Conservation (phyloP, 2,797 vertebrate species). For the Lindbergichthys nudifrons region DNA sequence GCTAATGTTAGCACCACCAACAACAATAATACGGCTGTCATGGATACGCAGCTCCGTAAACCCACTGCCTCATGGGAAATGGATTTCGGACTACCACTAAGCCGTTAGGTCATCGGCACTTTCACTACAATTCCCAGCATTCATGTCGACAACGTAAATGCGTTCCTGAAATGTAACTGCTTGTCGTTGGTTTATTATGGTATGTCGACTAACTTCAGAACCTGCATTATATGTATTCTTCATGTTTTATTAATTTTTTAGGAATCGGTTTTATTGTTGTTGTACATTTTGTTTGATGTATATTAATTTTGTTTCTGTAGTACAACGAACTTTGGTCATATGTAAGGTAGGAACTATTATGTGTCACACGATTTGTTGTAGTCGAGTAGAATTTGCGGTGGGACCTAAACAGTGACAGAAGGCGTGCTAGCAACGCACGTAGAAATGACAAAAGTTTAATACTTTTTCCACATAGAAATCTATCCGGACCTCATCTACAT, state of each 20-base stretch:
- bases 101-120: fast-evolving
- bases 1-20: conserved; percentile 59
- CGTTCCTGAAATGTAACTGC: conserved; percentile 53
- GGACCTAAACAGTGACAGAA: conserved; percentile 64
- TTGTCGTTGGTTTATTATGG: neutral
- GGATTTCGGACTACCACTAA: conserved; percentile 38
- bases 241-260: fast-evolving
- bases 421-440: conserved; percentile 46
- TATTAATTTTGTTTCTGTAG: neutral
- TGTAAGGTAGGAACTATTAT: conserved; percentile 51
- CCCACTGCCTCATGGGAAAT: conserved; percentile 74
- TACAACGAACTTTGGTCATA: neutral
- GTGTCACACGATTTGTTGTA: neutral
- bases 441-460: neutral
- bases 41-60: conserved; percentile 77
- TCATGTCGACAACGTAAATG: neutral
- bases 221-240: neutral
- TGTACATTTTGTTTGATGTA: fast-evolving
- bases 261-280: fast-evolving
- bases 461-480: fast-evolving
- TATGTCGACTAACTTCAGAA: neutral
- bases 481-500: neutral
- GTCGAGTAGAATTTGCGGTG: conserved; percentile 38
- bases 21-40: conserved; percentile 84
- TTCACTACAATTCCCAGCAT: conserved; percentile 58